phyloP scores from a whole-genome alignment of 2,888 invertebrate species.

The Tetramorium bicarinatum region DNA sequence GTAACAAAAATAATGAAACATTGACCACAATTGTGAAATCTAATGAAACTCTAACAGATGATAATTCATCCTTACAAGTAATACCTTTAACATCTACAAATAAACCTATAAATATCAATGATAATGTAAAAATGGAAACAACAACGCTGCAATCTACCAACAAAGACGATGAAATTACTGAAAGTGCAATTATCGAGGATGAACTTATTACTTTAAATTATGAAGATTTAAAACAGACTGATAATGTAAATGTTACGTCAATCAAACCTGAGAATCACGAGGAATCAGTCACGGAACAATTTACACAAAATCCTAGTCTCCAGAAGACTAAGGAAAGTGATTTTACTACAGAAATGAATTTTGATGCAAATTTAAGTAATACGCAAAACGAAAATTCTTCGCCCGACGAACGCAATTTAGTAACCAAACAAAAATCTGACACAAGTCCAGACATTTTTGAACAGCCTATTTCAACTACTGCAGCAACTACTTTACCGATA shows the following conservation, averaged over 20 bases:
- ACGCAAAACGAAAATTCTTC: background rate
- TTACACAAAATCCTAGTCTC: background rate
- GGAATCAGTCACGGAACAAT: conserved; percentile 3
- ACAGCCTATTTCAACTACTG: background rate
- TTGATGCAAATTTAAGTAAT: conserved; percentile 4
- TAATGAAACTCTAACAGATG: conserved; percentile 45
- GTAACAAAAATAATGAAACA: conserved; percentile 18
- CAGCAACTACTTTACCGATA: background rate
- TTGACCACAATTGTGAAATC: conserved; percentile 17
- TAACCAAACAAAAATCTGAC: conserved; percentile 17
- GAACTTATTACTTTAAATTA: conserved; percentile 30
- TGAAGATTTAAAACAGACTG: conserved; percentile 15
- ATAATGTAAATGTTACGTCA: background rate
- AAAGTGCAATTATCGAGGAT: conserved; percentile 1
- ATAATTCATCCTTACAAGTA: conserved; percentile 74
- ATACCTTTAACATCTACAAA: conserved; percentile 68
- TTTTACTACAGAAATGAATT: conserved; percentile 25
- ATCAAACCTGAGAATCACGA: background rate
- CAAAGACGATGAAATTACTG: conserved; percentile 18
- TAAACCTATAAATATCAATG: conserved; percentile 62
- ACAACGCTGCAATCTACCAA: background rate
- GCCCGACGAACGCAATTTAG: conserved; percentile 8
- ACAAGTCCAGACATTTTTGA: conserved; percentile 8
- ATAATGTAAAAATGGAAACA: conserved; percentile 15
- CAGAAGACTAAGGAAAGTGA: conserved; percentile 4